Percentiles rank a stretch among this genome's conserved stretches.
Conservation (phyloP, 2,888 invertebrate genomes). For the Drosophila lutescens region DNA sequence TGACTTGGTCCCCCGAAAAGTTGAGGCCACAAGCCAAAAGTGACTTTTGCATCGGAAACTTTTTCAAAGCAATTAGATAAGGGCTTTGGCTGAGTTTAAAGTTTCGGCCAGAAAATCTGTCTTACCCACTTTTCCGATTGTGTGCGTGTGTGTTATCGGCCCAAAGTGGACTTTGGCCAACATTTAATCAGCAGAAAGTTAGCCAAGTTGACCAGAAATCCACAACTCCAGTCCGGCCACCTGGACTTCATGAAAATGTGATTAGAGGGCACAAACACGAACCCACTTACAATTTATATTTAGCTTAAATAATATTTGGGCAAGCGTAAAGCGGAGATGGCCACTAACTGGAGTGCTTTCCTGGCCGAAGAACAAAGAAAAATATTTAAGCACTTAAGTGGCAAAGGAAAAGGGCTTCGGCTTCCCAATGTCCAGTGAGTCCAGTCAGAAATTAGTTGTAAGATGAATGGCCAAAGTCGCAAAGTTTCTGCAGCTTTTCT, state of each 20-base stretch:
- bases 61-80: slow-evolving; percentile 80
- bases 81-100: slow-evolving; percentile 70
- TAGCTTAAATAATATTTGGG: slow-evolving; percentile 75
- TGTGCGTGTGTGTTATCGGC: slow-evolving; percentile 43
- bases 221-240: slow-evolving; percentile 33
- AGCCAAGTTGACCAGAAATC: slow-evolving; percentile 55
- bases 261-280: slow-evolving; percentile 50
- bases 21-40: slow-evolving; percentile 56
- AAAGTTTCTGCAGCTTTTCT: slow-evolving; percentile 78
- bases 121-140: slow-evolving; percentile 2
- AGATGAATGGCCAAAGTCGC: slow-evolving; percentile 79
- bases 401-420: slow-evolving; percentile 37
- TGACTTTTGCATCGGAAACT: slow-evolving; percentile 74
- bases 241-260: slow-evolving; percentile 56
- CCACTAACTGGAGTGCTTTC: slow-evolving; percentile 74
- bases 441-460: slow-evolving; percentile 79
- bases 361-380: slow-evolving; percentile 66
- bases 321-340: slow-evolving; percentile 76
- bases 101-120: slow-evolving; percentile 53
- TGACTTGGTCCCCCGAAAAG: slow-evolving; percentile 43
- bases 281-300: slow-evolving; percentile 55
- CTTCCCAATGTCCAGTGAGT: slow-evolving; percentile 49
- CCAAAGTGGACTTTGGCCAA: slow-evolving; percentile 50
- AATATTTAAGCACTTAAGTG: slow-evolving; percentile 79
- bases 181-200: slow-evolving; percentile 76